Percentiles rank a stretch among this genome's conserved stretches.
Conservation (phyloP, 2,113 vertebrate species). For the Sminthopsis crassicaudata region DNA sequence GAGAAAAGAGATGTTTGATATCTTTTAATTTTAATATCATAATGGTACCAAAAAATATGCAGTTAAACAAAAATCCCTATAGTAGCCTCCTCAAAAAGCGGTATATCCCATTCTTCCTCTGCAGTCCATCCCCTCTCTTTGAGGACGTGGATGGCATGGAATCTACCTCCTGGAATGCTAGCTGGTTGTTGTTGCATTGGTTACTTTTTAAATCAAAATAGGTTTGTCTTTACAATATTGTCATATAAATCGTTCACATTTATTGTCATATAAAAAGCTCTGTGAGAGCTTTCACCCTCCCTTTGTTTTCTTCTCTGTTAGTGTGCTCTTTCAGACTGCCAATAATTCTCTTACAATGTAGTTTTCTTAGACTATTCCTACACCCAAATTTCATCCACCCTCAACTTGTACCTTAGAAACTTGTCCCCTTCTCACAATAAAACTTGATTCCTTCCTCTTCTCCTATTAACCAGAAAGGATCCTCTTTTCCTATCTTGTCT, state of each 20-base stretch:
- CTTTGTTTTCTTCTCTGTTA: neutral
- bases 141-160: neutral
- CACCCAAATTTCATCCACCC: neutral
- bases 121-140: neutral
- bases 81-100: neutral
- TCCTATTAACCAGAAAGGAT: neutral
- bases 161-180: neutral
- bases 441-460: neutral
- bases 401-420: neutral
- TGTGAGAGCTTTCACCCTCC: neutral
- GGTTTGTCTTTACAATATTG: neutral
- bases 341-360: neutral
- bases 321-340: neutral
- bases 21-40: neutral
- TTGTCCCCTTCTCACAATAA: neutral
- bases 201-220: neutral
- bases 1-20: neutral
- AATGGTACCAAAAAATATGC: neutral
- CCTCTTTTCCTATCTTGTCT: neutral
- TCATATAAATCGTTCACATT: neutral
- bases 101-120: neutral
- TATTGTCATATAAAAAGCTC: no score
- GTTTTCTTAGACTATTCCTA: neutral
- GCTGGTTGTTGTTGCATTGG: neutral
- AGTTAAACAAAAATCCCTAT: neutral